Conservation (phyloP, 2,113 vertebrate species). For the Myocastor coypus region DNA sequence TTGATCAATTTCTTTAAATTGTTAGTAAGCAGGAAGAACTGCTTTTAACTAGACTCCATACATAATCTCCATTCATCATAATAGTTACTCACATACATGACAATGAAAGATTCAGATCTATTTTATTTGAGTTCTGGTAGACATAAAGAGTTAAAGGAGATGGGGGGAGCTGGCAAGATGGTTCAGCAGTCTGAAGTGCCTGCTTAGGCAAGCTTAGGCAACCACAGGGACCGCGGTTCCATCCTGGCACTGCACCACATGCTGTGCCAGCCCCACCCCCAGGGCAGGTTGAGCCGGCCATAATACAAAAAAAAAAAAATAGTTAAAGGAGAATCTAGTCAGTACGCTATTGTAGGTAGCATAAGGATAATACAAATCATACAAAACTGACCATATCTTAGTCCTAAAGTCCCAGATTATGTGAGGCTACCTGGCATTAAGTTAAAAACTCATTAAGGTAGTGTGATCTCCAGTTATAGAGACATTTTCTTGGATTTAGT, state of each 20-base stretch:
- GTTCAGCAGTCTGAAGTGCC: too few relatives aligned
- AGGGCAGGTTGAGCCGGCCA: too few relatives aligned
- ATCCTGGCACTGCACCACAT: too few relatives aligned
- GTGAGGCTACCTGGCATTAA: background rate
- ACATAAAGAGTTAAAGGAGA: conserved; percentile 14
- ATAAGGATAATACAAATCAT: background rate
- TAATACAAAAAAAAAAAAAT: too few relatives aligned
- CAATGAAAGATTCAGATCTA: conserved; percentile 27
- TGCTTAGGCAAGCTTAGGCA: too few relatives aligned
- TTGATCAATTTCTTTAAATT: background rate
- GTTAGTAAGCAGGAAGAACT: background rate
- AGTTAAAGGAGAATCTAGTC: background rate
- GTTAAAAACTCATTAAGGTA: background rate
- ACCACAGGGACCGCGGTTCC: too few relatives aligned
- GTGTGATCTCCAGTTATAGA: background rate
- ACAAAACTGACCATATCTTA: background rate
- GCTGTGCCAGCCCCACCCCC: too few relatives aligned
- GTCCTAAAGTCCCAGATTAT: background rate
- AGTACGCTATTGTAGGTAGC: background rate
- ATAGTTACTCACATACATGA: background rate
- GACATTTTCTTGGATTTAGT: background rate
- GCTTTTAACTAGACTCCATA: conserved; percentile 46
- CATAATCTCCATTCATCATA: background rate
- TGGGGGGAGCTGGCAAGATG: too few relatives aligned
- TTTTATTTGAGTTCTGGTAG: background rate